Percentiles rank a stretch among this genome's conserved stretches.
phyloP scores from a whole-genome alignment of 2,113 vertebrate species.

The Syngnathus scovelli region DNA sequence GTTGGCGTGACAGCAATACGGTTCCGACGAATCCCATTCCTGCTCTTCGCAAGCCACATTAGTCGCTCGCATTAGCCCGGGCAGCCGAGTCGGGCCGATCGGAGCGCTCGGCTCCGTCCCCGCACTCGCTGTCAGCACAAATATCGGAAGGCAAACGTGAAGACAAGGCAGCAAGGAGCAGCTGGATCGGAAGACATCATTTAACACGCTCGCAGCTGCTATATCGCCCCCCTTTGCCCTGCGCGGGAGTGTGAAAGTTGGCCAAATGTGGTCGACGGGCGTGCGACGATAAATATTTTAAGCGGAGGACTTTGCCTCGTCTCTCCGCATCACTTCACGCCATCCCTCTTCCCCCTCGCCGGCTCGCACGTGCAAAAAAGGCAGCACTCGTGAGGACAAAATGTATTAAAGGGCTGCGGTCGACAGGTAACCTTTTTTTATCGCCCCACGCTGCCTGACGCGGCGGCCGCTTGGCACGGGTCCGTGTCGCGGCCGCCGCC shows the following conservation, averaged over 20 bases:
- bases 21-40: not conserved
- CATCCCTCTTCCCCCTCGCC: slow-evolving; percentile 47
- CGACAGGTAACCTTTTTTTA: slow-evolving; percentile 60
- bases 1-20: not conserved
- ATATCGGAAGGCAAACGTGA: slow-evolving; percentile 10
- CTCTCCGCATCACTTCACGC: slow-evolving; percentile 47
- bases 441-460: slow-evolving; percentile 7
- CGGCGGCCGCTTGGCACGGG: not conserved
- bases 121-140: slow-evolving; percentile 9
- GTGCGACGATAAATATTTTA: slow-evolving; percentile 61
- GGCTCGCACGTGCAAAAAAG: slow-evolving; percentile 14
- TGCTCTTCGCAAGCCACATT: slow-evolving; percentile 10
- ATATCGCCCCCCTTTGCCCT: slow-evolving; percentile 37
- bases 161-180: slow-evolving; percentile 9
- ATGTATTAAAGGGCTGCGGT: slow-evolving; percentile 38
- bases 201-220: slow-evolving; percentile 31
- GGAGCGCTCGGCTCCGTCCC: not conserved
- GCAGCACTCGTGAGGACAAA: slow-evolving; percentile 27
- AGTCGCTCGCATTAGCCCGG: slow-evolving; percentile 14
- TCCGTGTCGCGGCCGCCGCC: slow-evolving; percentile 18
- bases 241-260: slow-evolving; percentile 41
- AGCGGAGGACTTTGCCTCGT: slow-evolving; percentile 41
- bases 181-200: slow-evolving; percentile 34
- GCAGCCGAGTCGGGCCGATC: slow-evolving; percentile 9
- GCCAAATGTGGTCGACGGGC: slow-evolving; percentile 38